phyloP scores from a whole-genome alignment of 2,113 vertebrate genomes.

The Pteronura brasiliensis region DNA sequence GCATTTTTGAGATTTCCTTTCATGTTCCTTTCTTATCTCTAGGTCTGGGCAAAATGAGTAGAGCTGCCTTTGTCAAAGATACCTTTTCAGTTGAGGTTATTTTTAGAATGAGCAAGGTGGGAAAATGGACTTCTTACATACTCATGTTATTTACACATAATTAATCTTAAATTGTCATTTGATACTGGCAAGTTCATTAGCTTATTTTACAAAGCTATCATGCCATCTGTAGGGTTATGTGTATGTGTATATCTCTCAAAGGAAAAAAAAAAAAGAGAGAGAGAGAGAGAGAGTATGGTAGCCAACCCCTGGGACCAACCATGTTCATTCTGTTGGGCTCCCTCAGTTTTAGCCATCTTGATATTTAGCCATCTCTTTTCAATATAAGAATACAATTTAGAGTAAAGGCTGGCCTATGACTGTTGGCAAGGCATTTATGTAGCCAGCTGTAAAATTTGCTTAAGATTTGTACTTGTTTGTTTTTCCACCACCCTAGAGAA shows the following conservation, averaged over 20 bases:
- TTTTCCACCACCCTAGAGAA: conserved; percentile 19
- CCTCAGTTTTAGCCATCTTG: neutral
- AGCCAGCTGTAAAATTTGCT: conserved; percentile 52
- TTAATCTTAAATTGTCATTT: conserved; percentile 7
- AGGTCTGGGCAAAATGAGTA: neutral
- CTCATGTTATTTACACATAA: neutral
- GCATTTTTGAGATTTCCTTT: conserved; percentile 11
- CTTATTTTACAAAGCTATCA: neutral
- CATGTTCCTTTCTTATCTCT: neutral
- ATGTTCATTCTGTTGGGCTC: neutral
- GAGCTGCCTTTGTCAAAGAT: neutral
- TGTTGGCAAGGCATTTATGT: conserved; percentile 34
- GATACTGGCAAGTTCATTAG: neutral
- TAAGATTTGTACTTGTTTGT: conserved; percentile 32
- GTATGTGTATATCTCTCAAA: neutral
- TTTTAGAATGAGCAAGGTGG: conserved; percentile 12
- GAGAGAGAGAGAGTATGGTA: neutral
- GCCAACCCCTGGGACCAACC: neutral
- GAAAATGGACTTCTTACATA: neutral
- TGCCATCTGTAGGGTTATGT: neutral
- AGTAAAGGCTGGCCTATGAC: neutral
- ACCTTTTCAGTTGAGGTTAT: neutral
- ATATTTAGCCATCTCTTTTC: conserved; percentile 2
- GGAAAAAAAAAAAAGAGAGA: neutral
- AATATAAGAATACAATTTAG: neutral